These are phyloP conservation scores for Craseonycteris thonglongyai DNA, from an alignment of 2,113 vertebrate genomes.

Conservation along the genomic window DNA sequence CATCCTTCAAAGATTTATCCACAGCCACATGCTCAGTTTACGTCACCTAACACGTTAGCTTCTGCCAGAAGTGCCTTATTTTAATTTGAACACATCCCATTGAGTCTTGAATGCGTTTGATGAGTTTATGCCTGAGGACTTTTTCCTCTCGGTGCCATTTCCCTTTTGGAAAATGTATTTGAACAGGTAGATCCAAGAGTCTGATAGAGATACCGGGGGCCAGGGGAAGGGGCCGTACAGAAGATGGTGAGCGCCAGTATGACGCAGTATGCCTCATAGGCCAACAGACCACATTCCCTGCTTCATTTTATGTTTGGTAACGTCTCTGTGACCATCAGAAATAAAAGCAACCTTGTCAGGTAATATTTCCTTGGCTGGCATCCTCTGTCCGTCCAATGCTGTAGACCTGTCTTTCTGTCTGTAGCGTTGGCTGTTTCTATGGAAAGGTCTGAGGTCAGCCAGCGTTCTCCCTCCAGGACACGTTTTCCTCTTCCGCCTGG, in stretches of 20 bases:
- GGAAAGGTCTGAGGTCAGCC: background rate
- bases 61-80: constrained; percentile 19
- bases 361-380: background rate
- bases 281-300: background rate
- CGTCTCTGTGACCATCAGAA: background rate
- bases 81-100: constrained; percentile 40
- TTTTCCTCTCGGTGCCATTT: background rate
- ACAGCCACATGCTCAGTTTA: background rate
- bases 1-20: background rate
- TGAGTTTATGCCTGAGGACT: constrained; percentile 14
- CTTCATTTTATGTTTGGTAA: background rate
- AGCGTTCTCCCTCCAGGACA: background rate
- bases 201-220: background rate
- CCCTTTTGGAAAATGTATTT: background rate
- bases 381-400: background rate
- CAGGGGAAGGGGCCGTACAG: background rate
- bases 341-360: background rate
- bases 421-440: background rate
- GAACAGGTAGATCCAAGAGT: background rate
- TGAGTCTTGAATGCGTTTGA: background rate
- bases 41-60: constrained; percentile 19
- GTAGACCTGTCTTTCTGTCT: background rate
- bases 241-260: background rate
- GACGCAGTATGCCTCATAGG: background rate
- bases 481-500: background rate